These are phyloP conservation scores for Achroia grisella DNA, from an alignment of 1,140 invertebrate genomes.

Conservation along the genomic window DNA sequence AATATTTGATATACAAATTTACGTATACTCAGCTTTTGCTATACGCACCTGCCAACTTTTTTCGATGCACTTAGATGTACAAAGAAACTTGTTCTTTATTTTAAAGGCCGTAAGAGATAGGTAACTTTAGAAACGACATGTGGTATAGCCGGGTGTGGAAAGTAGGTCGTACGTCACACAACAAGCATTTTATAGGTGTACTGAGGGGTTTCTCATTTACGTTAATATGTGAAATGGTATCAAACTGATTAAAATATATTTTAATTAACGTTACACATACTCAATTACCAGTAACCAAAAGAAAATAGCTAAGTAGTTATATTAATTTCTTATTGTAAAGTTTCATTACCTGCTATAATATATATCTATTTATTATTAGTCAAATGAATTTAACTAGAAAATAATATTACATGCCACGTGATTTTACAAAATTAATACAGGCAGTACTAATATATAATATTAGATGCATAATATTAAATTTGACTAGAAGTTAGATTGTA, in stretches of 20 bases:
- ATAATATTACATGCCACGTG: too few relatives aligned
- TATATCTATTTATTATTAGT: too few relatives aligned
- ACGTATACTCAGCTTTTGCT: constrained; percentile 33
- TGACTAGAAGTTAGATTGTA: too few relatives aligned
- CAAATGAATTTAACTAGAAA: too few relatives aligned
- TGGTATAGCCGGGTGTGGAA: constrained; percentile 50
- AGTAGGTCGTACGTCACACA: constrained; percentile 63
- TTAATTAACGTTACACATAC: too few relatives aligned
- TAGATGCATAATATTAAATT: too few relatives aligned
- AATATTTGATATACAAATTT: constrained; percentile 45
- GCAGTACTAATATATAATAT: too few relatives aligned
- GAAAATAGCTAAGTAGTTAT: too few relatives aligned
- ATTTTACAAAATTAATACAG: too few relatives aligned
- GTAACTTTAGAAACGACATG: constrained; percentile 40
- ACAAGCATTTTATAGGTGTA: constrained; percentile 60
- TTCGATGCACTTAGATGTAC: constrained; percentile 4
- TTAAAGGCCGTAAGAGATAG: constrained; percentile 26
- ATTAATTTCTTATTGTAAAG: too few relatives aligned
- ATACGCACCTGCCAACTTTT: constrained; percentile 20
- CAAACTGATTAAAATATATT: constrained; percentile 13
- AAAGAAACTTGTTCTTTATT: constrained; percentile 40
- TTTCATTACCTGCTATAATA: too few relatives aligned
- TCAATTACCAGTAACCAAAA: too few relatives aligned
- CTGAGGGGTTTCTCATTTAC: constrained; percentile 53
- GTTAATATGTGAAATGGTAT: constrained; percentile 36